phyloP scores from a whole-genome alignment of 2,888 invertebrate genomes.

The Sphaerophoria rueppellii region DNA sequence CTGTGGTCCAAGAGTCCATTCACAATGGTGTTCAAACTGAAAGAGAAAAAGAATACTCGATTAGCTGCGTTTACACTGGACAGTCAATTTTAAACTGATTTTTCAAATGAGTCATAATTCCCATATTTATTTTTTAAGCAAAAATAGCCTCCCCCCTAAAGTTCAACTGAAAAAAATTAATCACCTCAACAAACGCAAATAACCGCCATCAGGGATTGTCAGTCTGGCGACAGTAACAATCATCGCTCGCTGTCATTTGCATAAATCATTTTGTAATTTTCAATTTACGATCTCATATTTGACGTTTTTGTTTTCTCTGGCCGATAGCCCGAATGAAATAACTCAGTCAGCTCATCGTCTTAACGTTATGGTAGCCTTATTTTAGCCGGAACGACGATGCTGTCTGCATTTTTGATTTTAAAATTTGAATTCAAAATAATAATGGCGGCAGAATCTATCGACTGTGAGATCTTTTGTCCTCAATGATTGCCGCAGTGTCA shows the following conservation, averaged over 20 bases:
- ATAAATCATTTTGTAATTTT: slow-evolving; percentile 70
- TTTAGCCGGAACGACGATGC: slow-evolving; percentile 67
- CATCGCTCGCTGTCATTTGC: slow-evolving; percentile 55
- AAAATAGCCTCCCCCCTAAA: too few species aligned
- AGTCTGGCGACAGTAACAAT: slow-evolving; percentile 54
- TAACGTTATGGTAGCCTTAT: slow-evolving; percentile 25
- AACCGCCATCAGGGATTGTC: slow-evolving; percentile 49
- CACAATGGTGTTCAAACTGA: slow-evolving; percentile 60
- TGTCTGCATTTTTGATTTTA: slow-evolving; percentile 70
- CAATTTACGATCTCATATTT: slow-evolving; percentile 63
- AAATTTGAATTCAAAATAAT: slow-evolving; percentile 47
- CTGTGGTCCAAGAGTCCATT: slow-evolving; percentile 42
- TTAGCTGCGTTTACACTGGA: too few species aligned
- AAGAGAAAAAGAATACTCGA: slow-evolving; percentile 4
- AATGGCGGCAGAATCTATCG: slow-evolving; percentile 9
- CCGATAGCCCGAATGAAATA: not conserved
- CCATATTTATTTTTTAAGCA: too few species aligned
- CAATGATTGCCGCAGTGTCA: slow-evolving; percentile 44
- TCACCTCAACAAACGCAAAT: slow-evolving; percentile 11
- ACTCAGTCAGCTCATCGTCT: slow-evolving; percentile 9
- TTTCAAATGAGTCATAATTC: too few species aligned
- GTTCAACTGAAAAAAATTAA: not conserved
- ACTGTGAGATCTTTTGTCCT: slow-evolving; percentile 43
- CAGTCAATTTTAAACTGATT: too few species aligned
- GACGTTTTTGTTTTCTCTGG: slow-evolving; percentile 35